Conservation (phyloP, 2,113 vertebrate species). For the Ciconia boyciana region DNA sequence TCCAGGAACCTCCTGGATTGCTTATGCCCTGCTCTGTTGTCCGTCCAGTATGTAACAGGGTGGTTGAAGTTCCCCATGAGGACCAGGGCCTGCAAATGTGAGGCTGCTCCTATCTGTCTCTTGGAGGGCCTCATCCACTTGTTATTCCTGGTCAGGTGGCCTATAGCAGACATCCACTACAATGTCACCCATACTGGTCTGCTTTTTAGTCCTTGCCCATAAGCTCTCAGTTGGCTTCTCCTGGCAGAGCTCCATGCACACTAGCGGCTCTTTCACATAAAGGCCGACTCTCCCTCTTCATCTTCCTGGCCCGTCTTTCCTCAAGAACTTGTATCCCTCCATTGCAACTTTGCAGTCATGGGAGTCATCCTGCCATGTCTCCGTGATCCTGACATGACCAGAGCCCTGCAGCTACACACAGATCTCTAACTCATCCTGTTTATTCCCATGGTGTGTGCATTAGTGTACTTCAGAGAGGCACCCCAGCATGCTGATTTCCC, state of each 20-base stretch:
- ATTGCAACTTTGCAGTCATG: background rate
- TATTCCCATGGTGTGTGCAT: background rate
- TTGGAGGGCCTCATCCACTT: background rate
- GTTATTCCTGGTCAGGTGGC: background rate
- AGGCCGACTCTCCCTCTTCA: background rate
- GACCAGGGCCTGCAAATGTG: background rate
- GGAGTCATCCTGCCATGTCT: background rate
- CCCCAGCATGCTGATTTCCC: background rate
- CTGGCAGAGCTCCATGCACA: background rate
- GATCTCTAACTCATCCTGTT: background rate
- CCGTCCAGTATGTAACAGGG: too few species aligned
- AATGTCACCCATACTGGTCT: background rate
- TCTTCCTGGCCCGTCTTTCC: background rate
- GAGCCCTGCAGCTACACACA: background rate
- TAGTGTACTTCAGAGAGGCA: background rate
- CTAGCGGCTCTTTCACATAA: background rate
- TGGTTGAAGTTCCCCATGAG: background rate
- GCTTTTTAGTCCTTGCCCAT: background rate
- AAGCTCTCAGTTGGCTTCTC: background rate
- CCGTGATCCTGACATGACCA: background rate
- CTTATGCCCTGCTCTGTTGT: background rate
- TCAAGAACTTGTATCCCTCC: background rate
- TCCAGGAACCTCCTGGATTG: background rate
- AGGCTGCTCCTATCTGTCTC: too few species aligned
- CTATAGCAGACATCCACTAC: background rate